Evolutionary conservation across 1,140 invertebrate species (phyloP), one percentile per base, ranked within the genome.

Genomic region (Oryctes rhinoceros): DNA sequence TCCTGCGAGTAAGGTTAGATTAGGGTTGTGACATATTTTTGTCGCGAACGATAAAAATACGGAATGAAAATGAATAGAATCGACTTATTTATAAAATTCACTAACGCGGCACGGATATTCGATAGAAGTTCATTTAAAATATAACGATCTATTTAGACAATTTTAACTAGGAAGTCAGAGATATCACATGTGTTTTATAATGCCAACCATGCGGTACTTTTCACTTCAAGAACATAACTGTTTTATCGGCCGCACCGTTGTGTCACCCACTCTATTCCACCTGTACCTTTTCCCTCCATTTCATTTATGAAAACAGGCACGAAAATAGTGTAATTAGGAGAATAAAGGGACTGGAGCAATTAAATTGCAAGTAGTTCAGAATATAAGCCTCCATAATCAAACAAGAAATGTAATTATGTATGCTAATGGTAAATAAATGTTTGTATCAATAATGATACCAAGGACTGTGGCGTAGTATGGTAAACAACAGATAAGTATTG

Each of bases 181-280:
- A 30, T 76, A 76, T 47, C 75, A 76, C 75, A 76, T 76, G 75
- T 76, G 20, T 49, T 76, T 76, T 71, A 71, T 37, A 76, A 76
- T 76, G 75, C 75, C 75, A 76, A 76, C 75, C 75, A 76, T 76
- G 75, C 75, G 75, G 75, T 76, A 76, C 39, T 44, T 49, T 44
- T 10, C n/a, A 13, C 20, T 76, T 39, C 44, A 48, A 47, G 13
- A 18, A 44, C 39, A 5, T 48, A 44, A 76, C 75, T 76, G 47
- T 49, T 47, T 76, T 76, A 76, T 37, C 75, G 75, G 39, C 75
- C 47, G 75, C 3, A 18, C 37, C 47, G 47, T 44, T 44, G 5
- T 44, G 39, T 10, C 5, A 44, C 5, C 39, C 9, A 30, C 24
- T 44, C 9, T 18, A 74, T 39, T 62, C 53, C 13, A 11, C 13